These are phyloP conservation scores for Drosophila kanapiae DNA, from an alignment of 1,140 invertebrate species.

Conservation along the genomic window DNA sequence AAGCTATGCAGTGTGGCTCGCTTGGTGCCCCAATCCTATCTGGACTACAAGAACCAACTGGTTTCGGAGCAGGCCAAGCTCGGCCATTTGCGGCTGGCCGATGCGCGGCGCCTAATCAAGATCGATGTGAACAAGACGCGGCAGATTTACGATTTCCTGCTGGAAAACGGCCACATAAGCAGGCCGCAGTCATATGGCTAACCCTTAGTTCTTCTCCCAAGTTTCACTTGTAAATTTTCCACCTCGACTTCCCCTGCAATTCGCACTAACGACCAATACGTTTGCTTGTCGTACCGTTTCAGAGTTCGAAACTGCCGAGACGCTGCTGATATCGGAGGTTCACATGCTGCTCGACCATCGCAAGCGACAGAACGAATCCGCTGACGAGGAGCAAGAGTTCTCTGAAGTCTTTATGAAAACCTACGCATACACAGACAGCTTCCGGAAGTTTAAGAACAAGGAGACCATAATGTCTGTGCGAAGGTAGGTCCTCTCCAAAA, in stretches of 20 bases:
- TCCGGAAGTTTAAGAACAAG: conserved; percentile 98
- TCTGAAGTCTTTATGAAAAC: conserved; percentile 99
- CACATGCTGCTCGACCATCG: conserved; percentile 98
- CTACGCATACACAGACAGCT: conserved; percentile 97
- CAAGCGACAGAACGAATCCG: conserved; percentile 98
- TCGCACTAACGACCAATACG: not conserved
- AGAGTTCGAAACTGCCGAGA: conserved; percentile 99
- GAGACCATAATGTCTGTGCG: conserved; percentile 98
- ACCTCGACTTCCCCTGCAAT: not conserved
- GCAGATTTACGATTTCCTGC: conserved; percentile 94
- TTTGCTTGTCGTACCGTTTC: conserved; percentile 74
- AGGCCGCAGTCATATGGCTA: conserved; percentile 82
- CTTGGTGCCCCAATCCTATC: conserved; percentile 91
- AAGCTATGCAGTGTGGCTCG: conserved; percentile 91
- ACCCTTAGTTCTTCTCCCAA: conserved; percentile 13
- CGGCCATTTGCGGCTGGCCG: conserved; percentile 90
- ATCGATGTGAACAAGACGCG: conserved; percentile 98
- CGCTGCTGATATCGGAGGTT: conserved; percentile 98
- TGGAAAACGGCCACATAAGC: conserved; percentile 90
- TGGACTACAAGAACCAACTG: conserved; percentile 91
- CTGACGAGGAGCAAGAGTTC: conserved; percentile 99
- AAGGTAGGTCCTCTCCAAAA: conserved; percentile 87
- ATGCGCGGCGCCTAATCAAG: conserved; percentile 93
- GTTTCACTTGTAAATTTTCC: conserved; percentile 73
- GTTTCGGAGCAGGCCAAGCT: conserved; percentile 91